Evolutionary conservation across 2,888 invertebrate species (phyloP).

Genomic region (Andrena haemorrhoa): DNA sequence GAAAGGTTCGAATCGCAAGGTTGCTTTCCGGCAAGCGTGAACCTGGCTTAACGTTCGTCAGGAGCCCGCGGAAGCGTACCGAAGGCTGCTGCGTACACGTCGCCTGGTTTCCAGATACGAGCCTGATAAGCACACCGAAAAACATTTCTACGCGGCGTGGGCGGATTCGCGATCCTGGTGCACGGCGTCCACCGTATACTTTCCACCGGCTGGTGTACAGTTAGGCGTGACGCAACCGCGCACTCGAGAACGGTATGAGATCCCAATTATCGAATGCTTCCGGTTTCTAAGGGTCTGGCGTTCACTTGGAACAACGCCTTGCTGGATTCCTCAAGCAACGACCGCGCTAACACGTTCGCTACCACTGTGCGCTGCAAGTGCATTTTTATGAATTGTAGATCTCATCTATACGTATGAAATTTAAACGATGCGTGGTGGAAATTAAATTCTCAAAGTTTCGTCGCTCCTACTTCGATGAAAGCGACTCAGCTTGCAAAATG

Average conservation of each 20-base stretch:
- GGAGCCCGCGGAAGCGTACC: constrained; percentile 30
- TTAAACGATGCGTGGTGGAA: no score
- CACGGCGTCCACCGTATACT: constrained; percentile 50
- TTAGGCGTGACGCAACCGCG: constrained; percentile 76
- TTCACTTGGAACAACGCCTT: constrained; percentile 45
- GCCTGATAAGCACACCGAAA: constrained; percentile 73
- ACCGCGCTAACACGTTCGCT: background rate
- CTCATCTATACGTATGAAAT: no score
- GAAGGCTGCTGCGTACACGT: constrained; percentile 40
- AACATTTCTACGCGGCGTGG: constrained; percentile 69
- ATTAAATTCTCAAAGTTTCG: no score
- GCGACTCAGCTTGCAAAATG: no score
- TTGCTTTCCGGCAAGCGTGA: background rate
- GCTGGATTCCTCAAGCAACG: constrained; percentile 19
- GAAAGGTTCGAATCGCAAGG: background rate
- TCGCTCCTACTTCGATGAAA: no score
- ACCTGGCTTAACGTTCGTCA: background rate
- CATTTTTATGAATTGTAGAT: no score
- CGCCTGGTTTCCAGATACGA: constrained; percentile 39
- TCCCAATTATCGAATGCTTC: constrained; percentile 71
- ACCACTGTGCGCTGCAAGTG: no score
- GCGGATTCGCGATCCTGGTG: constrained; percentile 60
- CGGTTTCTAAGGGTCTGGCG: constrained; percentile 55
- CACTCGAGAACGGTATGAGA: constrained; percentile 51
- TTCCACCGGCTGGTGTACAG: constrained; percentile 69